phyloP scores from a whole-genome alignment of 2,797 vertebrate genomes.

The Masticophis lateralis region DNA sequence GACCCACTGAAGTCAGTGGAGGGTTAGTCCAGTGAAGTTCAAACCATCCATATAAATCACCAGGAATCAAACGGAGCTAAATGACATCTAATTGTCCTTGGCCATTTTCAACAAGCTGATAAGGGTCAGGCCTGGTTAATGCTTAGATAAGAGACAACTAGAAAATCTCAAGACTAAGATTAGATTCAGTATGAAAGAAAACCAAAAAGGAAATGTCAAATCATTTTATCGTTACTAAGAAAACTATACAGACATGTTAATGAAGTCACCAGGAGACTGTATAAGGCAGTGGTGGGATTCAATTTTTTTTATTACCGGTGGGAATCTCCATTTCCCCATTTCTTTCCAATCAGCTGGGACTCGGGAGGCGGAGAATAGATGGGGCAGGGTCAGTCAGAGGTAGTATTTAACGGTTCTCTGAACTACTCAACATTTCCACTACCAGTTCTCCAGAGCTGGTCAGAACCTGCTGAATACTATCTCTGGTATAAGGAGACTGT shows the following conservation, averaged over 20 bases:
- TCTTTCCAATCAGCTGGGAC: no score
- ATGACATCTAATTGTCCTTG: neutral
- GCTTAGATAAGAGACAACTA: neutral
- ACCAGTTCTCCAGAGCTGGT: no score
- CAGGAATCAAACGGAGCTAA: neutral
- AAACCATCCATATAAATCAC: neutral
- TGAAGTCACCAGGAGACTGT: neutral
- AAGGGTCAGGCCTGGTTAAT: neutral
- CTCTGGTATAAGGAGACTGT: neutral
- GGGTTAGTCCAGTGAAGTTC: neutral
- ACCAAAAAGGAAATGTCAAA: neutral
- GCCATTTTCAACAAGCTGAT: neutral
- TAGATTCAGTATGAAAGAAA: neutral
- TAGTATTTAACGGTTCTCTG: no score
- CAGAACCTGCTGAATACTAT: no score
- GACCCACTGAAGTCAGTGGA: neutral
- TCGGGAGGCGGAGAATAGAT: no score
- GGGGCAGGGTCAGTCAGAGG: no score
- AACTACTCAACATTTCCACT: no score
- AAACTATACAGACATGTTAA: neutral
- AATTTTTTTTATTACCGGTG: no score
- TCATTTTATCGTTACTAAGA: neutral
- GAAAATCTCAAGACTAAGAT: neutral
- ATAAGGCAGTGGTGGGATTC: no score
- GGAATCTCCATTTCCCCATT: no score